Conservation (phyloP, 35 echinoderm and acorn worm species). For the Diadema setosum region DNA sequence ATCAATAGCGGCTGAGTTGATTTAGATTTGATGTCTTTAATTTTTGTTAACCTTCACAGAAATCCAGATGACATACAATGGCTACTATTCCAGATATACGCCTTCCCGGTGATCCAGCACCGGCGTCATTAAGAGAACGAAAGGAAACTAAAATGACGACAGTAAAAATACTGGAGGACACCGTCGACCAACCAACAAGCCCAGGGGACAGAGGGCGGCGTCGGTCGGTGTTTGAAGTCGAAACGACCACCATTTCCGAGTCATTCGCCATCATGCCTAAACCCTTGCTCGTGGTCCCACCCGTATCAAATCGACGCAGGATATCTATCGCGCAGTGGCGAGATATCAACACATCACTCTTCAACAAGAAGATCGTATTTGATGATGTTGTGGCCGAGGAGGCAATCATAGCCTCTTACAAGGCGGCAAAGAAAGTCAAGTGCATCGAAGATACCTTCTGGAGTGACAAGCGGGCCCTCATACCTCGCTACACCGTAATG, state of each 20-base stretch:
- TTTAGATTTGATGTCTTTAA: too few relatives aligned
- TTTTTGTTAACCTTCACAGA: too few relatives aligned
- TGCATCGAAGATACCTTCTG: conserved; percentile 9
- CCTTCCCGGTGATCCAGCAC: too few relatives aligned
- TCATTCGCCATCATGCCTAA: not conserved
- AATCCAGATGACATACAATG: too few relatives aligned
- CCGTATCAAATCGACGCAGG: not conserved
- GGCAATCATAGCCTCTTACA: not conserved
- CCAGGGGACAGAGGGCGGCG: not conserved
- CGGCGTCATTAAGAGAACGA: not conserved
- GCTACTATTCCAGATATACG: too few relatives aligned
- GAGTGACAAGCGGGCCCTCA: not conserved
- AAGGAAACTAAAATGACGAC: not conserved
- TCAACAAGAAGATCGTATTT: not conserved
- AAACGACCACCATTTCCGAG: not conserved
- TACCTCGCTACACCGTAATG: not conserved
- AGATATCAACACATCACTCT: conserved; percentile 12
- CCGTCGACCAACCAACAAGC: not conserved
- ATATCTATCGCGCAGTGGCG: not conserved
- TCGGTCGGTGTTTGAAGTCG: not conserved
- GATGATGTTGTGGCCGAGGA: not conserved
- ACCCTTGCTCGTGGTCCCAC: not conserved
- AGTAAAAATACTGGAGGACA: not conserved
- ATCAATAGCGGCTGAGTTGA: too few relatives aligned
- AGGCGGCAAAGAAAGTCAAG: not conserved